Evolutionary conservation across 2,888 invertebrate species (phyloP).

Genomic region (Amphipoea lucens): DNA sequence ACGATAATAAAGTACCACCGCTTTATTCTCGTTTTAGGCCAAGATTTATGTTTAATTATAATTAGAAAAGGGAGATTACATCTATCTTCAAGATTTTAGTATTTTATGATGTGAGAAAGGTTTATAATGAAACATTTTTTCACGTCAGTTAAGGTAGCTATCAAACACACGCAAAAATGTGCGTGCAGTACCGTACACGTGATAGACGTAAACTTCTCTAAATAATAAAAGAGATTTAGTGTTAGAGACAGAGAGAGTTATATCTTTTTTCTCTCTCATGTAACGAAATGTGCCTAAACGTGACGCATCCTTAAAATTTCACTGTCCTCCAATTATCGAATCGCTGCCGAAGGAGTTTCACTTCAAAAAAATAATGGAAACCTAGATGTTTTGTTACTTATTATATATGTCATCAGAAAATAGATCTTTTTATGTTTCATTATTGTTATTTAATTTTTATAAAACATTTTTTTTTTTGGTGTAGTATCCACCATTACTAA

Average conservation of each 20-base stretch:
- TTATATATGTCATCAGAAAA: not conserved
- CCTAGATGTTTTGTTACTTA: not conserved
- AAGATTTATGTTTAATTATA: slow-evolving; percentile 62
- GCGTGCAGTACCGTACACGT: not conserved
- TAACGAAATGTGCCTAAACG: too few species aligned
- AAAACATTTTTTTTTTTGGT: not conserved
- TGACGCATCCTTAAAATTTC: too few species aligned
- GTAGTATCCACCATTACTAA: not conserved
- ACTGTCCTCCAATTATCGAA: too few species aligned
- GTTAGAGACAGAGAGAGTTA: too few species aligned
- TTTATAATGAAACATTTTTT: not conserved
- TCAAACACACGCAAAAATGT: not conserved
- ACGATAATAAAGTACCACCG: slow-evolving; percentile 55
- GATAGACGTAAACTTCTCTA: too few species aligned
- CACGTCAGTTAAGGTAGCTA: not conserved
- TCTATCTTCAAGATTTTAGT: slow-evolving; percentile 35
- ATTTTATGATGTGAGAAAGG: slow-evolving; percentile 10
- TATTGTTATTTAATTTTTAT: not conserved
- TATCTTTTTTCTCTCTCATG: too few species aligned
- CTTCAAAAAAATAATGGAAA: not conserved
- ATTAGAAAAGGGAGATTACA: slow-evolving; percentile 48
- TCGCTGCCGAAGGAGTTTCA: too few species aligned
- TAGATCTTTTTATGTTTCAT: not conserved
- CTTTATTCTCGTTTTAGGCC: slow-evolving; percentile 52
- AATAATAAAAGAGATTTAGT: too few species aligned